Percentiles rank a stretch among this genome's conserved stretches.
Evolutionary conservation across 1,140 invertebrate genomes (phyloP).

Genomic region (Drosophila subobscura): DNA sequence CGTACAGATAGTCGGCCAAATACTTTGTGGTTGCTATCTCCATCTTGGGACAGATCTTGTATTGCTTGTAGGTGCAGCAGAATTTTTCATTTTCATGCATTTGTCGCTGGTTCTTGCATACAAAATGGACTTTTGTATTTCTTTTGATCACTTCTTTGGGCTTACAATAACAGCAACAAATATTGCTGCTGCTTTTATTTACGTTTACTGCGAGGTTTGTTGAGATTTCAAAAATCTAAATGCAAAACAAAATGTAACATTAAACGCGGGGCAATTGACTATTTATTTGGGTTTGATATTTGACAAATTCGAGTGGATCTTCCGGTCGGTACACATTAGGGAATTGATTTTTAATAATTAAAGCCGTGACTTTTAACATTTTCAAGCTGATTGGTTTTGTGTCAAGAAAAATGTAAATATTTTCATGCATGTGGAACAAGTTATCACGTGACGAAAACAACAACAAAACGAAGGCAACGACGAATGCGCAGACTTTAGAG

Average conservation of each 20-base stretch:
- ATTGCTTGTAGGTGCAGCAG: slow-evolving; percentile 73
- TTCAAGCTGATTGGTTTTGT: slow-evolving; percentile 34
- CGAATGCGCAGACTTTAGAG: slow-evolving; percentile 50
- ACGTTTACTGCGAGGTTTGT: slow-evolving; percentile 12
- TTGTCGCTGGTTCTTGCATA: slow-evolving; percentile 59
- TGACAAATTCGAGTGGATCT: slow-evolving; percentile 18
- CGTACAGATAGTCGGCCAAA: slow-evolving; percentile 83
- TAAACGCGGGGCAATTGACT: slow-evolving; percentile 36
- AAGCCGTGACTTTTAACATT: slow-evolving; percentile 50
- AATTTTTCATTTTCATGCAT: slow-evolving; percentile 84
- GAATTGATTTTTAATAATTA: slow-evolving; percentile 46
- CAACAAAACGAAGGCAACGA: slow-evolving; percentile 36
- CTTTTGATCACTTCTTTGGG: slow-evolving; percentile 2
- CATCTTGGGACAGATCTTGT: slow-evolving; percentile 83
- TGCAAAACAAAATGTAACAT: slow-evolving; percentile 3
- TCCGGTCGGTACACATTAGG: slow-evolving; percentile 4
- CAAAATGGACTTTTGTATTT: slow-evolving; percentile 26
- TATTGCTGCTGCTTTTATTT: too few relatives aligned
- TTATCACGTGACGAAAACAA: slow-evolving; percentile 61
- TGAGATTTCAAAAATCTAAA: slow-evolving; percentile 12
- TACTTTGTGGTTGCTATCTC: slow-evolving; percentile 83
- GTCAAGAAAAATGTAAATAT: slow-evolving; percentile 52
- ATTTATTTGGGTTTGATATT: slow-evolving; percentile 20
- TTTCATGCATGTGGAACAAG: slow-evolving; percentile 70
- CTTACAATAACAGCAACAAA: not conserved